A percentile compares a stretch with the other conserved stretches of the same genome.
Conservation (phyloP, 2,113 vertebrate species). For the Leptodactylus fuscus region DNA sequence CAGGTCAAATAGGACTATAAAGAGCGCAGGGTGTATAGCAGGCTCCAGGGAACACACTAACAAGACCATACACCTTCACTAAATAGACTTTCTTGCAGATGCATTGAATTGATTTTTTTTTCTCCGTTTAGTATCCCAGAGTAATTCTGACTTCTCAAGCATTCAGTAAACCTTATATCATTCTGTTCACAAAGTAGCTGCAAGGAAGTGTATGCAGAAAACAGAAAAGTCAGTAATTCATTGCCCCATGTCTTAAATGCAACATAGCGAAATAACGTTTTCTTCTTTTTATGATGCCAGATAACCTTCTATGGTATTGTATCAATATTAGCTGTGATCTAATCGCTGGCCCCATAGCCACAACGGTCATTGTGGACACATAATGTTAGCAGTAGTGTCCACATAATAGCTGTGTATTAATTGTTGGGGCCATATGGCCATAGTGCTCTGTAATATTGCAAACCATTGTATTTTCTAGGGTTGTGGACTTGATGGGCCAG, state of each 20-base stretch:
- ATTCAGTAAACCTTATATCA: slow-evolving; percentile 30
- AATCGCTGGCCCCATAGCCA: too few relatives aligned
- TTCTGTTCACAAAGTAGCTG: slow-evolving; percentile 38
- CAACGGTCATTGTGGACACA: too few relatives aligned
- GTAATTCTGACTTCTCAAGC: slow-evolving; percentile 48
- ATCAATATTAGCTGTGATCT: background rate
- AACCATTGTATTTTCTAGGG: too few relatives aligned
- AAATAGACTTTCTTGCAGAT: slow-evolving; percentile 48
- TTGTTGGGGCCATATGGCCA: too few relatives aligned
- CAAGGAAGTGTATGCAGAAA: background rate
- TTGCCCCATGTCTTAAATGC: too few relatives aligned
- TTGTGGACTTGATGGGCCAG: too few relatives aligned
- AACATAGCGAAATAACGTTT: background rate
- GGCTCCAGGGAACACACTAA: slow-evolving; percentile 53
- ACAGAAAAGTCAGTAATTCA: background rate
- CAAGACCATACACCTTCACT: slow-evolving; percentile 43
- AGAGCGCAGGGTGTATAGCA: slow-evolving; percentile 42
- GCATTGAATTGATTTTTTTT: slow-evolving; percentile 49
- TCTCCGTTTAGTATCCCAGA: slow-evolving; percentile 29
- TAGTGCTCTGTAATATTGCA: too few relatives aligned
- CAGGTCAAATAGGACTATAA: slow-evolving; percentile 50
- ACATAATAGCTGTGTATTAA: too few relatives aligned
- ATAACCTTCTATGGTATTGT: background rate
- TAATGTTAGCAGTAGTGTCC: too few relatives aligned
- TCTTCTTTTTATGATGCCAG: background rate